Percentiles rank a stretch among this genome's conserved stretches.
These are phyloP conservation scores for Chionodraco myersi DNA, from an alignment of 2,113 vertebrate species.

Conservation along the genomic window DNA sequence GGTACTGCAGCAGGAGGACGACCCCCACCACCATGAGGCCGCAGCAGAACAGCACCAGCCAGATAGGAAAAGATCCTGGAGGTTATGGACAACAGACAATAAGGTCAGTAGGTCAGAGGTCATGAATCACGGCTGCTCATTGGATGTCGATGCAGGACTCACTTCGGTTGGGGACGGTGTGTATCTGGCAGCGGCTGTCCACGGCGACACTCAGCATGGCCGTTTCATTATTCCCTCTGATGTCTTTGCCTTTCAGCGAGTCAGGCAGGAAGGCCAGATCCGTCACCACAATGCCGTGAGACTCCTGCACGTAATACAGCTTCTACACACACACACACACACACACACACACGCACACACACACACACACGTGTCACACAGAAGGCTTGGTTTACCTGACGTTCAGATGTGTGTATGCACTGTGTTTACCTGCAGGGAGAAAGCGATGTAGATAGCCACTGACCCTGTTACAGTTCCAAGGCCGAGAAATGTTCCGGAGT, in stretches of 20 bases:
- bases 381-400: too few species aligned
- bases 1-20: slow-evolving; percentile 88
- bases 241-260: slow-evolving; percentile 76
- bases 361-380: background rate
- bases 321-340: slow-evolving; percentile 76
- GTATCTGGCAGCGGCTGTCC: slow-evolving; percentile 94
- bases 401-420: background rate
- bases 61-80: slow-evolving; percentile 89
- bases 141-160: slow-evolving; percentile 65
- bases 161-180: slow-evolving; percentile 88
- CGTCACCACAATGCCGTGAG: slow-evolving; percentile 95
- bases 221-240: slow-evolving; percentile 87
- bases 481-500: slow-evolving; percentile 94
- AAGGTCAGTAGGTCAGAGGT: background rate
- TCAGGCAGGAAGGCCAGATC: slow-evolving; percentile 92
- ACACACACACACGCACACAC: accelerated
- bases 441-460: slow-evolving; percentile 93
- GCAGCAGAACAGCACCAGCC: slow-evolving; percentile 91
- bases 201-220: slow-evolving; percentile 94
- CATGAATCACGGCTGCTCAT: background rate
- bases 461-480: slow-evolving; percentile 96
- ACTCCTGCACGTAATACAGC: slow-evolving; percentile 93
- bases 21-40: slow-evolving; percentile 84
- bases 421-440: slow-evolving; percentile 92
- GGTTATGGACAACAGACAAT: background rate